phyloP scores from a whole-genome alignment of 2,797 vertebrate genomes.

The Uromys caudimaculatus region DNA sequence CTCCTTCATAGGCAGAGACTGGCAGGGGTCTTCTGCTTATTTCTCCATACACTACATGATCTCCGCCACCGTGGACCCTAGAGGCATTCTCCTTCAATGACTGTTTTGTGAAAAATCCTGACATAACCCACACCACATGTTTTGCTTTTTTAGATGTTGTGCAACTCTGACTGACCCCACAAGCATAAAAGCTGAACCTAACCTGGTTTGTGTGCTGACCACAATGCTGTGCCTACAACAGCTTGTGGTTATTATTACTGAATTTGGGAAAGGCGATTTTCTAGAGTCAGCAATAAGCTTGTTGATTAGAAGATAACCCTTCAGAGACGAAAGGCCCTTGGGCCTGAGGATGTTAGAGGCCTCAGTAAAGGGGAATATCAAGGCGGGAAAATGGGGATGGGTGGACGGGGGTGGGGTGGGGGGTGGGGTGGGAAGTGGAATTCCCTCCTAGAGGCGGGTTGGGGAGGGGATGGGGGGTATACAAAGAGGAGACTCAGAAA shows the following conservation, averaged over 20 bases:
- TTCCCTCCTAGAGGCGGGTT: no score
- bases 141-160: background rate
- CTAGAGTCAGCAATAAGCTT: background rate
- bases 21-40: background rate
- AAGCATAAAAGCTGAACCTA: background rate
- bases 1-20: background rate
- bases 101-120: background rate
- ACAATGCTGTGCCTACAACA: background rate
- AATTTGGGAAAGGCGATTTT: background rate
- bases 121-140: background rate
- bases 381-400: no score
- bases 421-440: no score
- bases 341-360: no score
- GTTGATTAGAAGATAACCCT: background rate
- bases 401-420: no score
- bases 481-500: no score
- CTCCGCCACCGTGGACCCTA: background rate
- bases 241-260: background rate
- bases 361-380: no score
- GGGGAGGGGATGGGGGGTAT: no score
- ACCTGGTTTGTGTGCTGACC: background rate
- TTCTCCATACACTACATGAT: background rate
- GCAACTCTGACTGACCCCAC: background rate
- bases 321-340: no score
- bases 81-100: background rate